Percentiles rank a stretch among this genome's conserved stretches.
phyloP scores from a whole-genome alignment of 2,888 invertebrate genomes.

The Eupithecia abbreviata region DNA sequence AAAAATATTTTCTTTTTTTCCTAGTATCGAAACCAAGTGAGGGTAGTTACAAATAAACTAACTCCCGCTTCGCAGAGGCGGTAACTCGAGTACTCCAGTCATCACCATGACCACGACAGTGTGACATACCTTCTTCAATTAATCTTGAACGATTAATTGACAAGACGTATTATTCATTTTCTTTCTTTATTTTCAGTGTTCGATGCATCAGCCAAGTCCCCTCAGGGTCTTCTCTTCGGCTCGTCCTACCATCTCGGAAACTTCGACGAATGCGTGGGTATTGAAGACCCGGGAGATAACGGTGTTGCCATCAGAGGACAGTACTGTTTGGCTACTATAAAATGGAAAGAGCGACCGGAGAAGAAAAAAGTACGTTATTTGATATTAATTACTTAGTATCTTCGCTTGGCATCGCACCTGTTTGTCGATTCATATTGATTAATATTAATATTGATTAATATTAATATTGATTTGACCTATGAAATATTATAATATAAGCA shows the following conservation, averaged over 20 bases:
- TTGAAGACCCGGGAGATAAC: conserved; percentile 64
- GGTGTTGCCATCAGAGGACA: conserved; percentile 81
- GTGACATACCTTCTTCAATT: too few species aligned
- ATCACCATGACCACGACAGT: too few species aligned
- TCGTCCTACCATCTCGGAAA: conserved; percentile 88
- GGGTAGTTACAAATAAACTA: too few species aligned
- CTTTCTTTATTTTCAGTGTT: conserved; percentile 84
- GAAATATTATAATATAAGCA: too few species aligned
- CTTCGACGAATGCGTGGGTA: conserved; percentile 88
- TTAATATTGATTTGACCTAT: too few species aligned
- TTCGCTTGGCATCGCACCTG: too few species aligned
- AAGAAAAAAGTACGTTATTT: conserved; percentile 60
- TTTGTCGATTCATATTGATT: too few species aligned
- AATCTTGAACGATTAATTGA: neutral
- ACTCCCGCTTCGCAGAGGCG: too few species aligned
- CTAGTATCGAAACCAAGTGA: too few species aligned
- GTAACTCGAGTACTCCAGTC: too few species aligned
- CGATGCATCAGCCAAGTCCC: conserved; percentile 88
- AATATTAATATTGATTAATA: too few species aligned
- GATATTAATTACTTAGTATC: neutral
- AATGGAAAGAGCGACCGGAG: conserved; percentile 67
- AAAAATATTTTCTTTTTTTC: too few species aligned
- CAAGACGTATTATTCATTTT: neutral
- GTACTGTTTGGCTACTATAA: conserved; percentile 86
- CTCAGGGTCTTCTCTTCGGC: conserved; percentile 87